Evolutionary conservation across 2,113 vertebrate species (phyloP), one percentile per base, ranked within the genome.

Genomic region (Poecile atricapillus): DNA sequence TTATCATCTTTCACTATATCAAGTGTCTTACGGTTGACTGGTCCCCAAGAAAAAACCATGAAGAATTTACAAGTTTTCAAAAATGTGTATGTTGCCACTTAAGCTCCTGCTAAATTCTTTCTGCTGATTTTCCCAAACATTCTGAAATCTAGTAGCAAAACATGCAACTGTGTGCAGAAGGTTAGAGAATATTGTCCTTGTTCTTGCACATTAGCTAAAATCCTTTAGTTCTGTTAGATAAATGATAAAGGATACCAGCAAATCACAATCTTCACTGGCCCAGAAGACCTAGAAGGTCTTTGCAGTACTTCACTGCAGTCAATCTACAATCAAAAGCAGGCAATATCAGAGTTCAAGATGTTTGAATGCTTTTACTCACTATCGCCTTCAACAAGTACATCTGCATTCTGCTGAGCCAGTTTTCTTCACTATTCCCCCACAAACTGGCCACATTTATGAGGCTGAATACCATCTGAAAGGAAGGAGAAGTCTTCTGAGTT

Each of bases 341-440:
- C 63, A 81, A 13, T 23, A 52, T 11, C 37, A 1, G 4, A 90
- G 22, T 10, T 43, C 44, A 74, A 68, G 39, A 71, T 63, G 33
- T 64, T 31, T 56, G 33, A 83, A 77, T 63, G 16, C 55, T 65
- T 86, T 86, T 62, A 70, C 93, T 70, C 83, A 86, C 47, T 91
- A 82, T 35, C 60, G 71, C 78, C 83, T 83, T 74, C 86, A 77
- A 68, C 63, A 83, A 89, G 43, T 58, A 53, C 3, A 11, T 50
- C 55, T 0, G 2, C 68, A 90, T 77, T 95, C 58, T 82, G 62
- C 67, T 73, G 58, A 85, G 75, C 17, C 39, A 27, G 70, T 79
- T 79, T 93, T 64, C 33, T 83, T 81, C 43, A 80, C 39, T 22
- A 28, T 31, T 27, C 73, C 25, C 60, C 83, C 9, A 4, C 4